Evolutionary conservation across 1,140 invertebrate species (phyloP), one percentile per base, ranked within the genome.

Genomic region (Agrilus planipennis): DNA sequence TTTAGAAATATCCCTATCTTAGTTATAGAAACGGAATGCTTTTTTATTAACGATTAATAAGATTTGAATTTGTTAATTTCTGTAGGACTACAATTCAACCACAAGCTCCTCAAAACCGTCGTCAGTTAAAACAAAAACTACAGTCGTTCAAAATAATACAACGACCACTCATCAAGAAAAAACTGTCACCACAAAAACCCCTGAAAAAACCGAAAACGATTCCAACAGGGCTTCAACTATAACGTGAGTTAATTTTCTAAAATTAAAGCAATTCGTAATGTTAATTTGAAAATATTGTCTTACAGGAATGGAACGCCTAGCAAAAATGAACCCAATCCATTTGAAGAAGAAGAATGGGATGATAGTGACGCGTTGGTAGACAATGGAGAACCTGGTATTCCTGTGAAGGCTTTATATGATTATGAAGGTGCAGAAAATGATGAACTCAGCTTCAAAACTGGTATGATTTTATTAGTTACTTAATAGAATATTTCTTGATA

Each of bases 341-440:
- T 88, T 63, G 84, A 87, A 59, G 82, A 82, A 76, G 81, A 88
- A 55, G 88, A 89, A 55, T 83, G 87, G 64, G 83, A 85, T 44
- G 82, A 82, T 49, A 79, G 71, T 28, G 73, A 88, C 46, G 79
- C 86, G 15, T 70, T 92, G 45, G 81, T 89, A 19, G 88, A 95
- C 63, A 87, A 82, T 48, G 89, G 89, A 22, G 87, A 92, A 67
- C 85, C 88, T 31, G 90, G 90, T 15, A 81, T 95, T 48, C 86
- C 88, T 29, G 92, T 97, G 19, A 78, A 85, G 57, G 93, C 93
- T 18, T 69, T 98, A 2, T 97, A 97, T 61, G 90, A 96, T 66
- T 98, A 98, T 62, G 85, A 89, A 51, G 90, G 89, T 45, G 88
- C 90, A 2, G 94, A 97, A 74, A 84, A 82, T 49, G 94, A 97